Percentiles rank a stretch among this genome's conserved stretches.
phyloP scores from a whole-genome alignment of 2,113 vertebrate species.

The Siniperca chuatsi region DNA sequence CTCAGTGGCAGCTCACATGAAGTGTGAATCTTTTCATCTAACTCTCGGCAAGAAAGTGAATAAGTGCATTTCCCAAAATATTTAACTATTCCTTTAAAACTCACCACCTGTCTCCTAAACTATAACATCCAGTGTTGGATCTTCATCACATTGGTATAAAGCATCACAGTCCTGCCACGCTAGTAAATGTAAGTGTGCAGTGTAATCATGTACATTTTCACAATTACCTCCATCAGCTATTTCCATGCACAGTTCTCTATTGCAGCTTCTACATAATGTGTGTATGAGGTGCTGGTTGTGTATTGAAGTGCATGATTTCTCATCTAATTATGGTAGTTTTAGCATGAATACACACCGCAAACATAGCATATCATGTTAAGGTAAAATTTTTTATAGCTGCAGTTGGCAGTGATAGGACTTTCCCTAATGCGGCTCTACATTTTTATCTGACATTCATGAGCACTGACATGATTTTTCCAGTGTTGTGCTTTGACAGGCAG shows the following conservation, averaged over 20 bases:
- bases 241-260: neutral
- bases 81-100: slow-evolving; percentile 16
- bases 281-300: neutral
- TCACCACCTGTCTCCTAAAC: neutral
- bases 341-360: neutral
- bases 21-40: neutral
- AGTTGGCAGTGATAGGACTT: slow-evolving; percentile 45
- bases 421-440: slow-evolving; percentile 44
- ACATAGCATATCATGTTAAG: neutral
- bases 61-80: neutral
- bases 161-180: neutral
- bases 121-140: neutral
- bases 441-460: slow-evolving; percentile 66
- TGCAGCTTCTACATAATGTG: neutral
- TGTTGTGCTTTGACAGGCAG: slow-evolving; percentile 72
- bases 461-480: slow-evolving; percentile 74
- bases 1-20: neutral
- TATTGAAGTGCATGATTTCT: neutral
- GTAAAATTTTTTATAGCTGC: neutral
- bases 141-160: neutral
- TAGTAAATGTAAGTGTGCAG: neutral
- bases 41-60: neutral
- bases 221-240: neutral
- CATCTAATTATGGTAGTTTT: neutral
- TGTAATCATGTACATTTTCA: too few relatives aligned